Base-by-base conservation (phyloP, 2,797 vertebrate species). In the Ceyx erithaca region DNA sequence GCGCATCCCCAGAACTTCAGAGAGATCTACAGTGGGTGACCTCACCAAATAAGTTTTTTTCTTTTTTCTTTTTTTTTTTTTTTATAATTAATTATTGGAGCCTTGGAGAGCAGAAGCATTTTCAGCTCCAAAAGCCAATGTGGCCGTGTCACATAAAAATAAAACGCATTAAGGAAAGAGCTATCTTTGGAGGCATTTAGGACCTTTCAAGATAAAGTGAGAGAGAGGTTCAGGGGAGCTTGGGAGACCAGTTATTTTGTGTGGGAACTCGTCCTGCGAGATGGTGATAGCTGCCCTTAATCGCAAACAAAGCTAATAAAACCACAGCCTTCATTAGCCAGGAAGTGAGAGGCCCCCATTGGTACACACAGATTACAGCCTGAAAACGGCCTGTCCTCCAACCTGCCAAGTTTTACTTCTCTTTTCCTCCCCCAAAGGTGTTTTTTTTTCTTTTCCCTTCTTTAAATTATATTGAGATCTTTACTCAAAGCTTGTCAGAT, bases 201-300 rank as follows among this genome's bases (percentile, higher is more conserved):
- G 79, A 76, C 61, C 85, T 94, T 93, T 91, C 92, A 95, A 94
- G 94, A 94, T 82, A 75, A 76, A 90, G 68, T 19, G 79, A 94
- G 94, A 92, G 80, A 95, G 93, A 91, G 70, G 80, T 82, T 97
- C 84, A 87, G 93, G 92, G 92, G 89, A 95, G 95, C 97, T 97
- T 97, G 82, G 92, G 87, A 92, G 92, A 91, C 91, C 90, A 84
- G 91, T 96, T 96, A 91, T 96, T 98, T 98, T 97, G 98, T 98
- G 97, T 95, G 97, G 96, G 96, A 98, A 98, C 96, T 97, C 88
- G 81, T 97, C 97, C 98, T 98, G 98, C 26, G 93, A 97, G 79
- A 97, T 95, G 95, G 96, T 98, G 98, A 98, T 98, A 98, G 98
- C 98, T 97, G 97, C 96, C 96, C 95, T 94, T 97, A 97, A 97